phyloP scores from a whole-genome alignment of 1,140 invertebrate genomes.

The Polypedilum pembai region DNA sequence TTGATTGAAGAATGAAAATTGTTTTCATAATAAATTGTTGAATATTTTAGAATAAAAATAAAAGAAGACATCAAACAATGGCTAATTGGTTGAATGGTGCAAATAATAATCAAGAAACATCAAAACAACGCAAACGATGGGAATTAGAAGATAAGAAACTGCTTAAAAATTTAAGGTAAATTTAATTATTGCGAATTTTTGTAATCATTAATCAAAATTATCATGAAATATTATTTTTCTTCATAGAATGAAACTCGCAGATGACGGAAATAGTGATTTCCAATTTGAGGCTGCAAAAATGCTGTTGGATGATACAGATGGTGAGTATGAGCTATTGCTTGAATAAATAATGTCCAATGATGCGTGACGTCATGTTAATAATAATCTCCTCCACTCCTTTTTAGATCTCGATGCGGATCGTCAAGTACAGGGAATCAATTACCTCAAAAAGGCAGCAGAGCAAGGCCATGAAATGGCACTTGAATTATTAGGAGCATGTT shows the following conservation, averaged over 20 bases:
- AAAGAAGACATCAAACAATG: neutral
- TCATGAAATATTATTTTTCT: neutral
- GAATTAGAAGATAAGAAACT: slow-evolving; percentile 17
- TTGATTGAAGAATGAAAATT: no score
- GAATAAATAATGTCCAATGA: neutral
- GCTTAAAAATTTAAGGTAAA: neutral
- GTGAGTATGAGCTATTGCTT: neutral
- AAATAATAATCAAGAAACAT: neutral
- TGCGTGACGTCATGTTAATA: neutral
- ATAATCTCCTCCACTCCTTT: neutral
- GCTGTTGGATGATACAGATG: slow-evolving; percentile 1
- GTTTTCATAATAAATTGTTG: no score
- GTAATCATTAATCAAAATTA: neutral
- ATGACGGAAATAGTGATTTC: neutral
- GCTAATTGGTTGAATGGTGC: slow-evolving; percentile 1
- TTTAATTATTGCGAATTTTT: neutral
- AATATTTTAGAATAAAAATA: neutral
- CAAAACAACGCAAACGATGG: slow-evolving; percentile 22
- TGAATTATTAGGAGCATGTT: slow-evolving; percentile 67
- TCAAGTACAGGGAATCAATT: slow-evolving; percentile 65
- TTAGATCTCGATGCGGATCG: slow-evolving; percentile 46
- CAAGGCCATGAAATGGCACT: slow-evolving; percentile 83
- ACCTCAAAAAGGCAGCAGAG: slow-evolving; percentile 81
- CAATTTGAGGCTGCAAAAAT: neutral
- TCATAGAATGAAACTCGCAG: neutral